A percentile compares a stretch with the other conserved stretches of the same genome.
Evolutionary conservation across 64 coral and sea anemone species (phyloP).

Genomic region (Montipora foliosa): DNA sequence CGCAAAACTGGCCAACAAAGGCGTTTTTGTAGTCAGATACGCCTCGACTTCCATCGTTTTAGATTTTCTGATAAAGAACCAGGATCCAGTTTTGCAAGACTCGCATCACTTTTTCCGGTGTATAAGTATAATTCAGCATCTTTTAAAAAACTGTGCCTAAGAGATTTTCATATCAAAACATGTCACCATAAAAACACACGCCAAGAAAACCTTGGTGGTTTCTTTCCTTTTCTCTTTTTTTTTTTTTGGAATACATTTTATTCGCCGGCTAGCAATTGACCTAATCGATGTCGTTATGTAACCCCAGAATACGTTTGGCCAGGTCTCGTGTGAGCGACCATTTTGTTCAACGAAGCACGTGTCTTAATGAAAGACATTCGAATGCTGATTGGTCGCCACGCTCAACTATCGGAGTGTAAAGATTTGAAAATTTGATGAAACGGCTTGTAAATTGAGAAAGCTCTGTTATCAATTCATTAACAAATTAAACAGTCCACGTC

Average conservation of each 20-base stretch:
- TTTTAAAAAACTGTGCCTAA: too few relatives aligned
- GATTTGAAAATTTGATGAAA: background rate
- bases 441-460: background rate
- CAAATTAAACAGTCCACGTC: background rate
- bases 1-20: background rate
- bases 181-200: too few relatives aligned
- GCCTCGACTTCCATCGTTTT: constrained; percentile 1
- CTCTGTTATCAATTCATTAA: background rate
- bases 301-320: background rate
- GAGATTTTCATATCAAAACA: too few relatives aligned
- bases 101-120: background rate
- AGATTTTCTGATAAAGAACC: constrained; percentile 11
- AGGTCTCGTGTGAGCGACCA: background rate
- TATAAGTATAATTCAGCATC: background rate
- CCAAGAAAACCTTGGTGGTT: too few relatives aligned
- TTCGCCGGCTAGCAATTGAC: too few relatives aligned
- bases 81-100: background rate
- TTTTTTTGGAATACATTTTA: too few relatives aligned
- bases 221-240: too few relatives aligned
- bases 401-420: background rate
- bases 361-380: background rate
- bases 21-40: background rate
- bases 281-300: background rate
- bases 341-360: background rate
- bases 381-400: background rate